Evolutionary conservation across 1,140 invertebrate genomes (phyloP).

Genomic region (Dendroctonus ponderosae): DNA sequence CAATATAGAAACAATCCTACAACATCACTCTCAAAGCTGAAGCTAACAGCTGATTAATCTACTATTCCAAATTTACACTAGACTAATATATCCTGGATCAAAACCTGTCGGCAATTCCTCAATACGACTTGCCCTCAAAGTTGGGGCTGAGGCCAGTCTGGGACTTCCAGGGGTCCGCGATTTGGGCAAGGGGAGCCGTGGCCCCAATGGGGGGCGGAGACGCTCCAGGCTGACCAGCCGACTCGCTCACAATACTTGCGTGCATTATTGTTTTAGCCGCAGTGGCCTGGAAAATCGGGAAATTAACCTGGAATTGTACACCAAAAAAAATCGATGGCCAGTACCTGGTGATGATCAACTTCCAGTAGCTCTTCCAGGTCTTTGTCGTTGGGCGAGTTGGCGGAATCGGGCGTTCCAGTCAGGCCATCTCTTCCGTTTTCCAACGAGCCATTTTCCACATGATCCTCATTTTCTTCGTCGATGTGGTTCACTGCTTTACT

Average conservation of each 20-base stretch:
- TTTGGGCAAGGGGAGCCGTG: slow-evolving; percentile 42
- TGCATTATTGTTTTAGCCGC: slow-evolving; percentile 48
- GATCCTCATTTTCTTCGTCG: slow-evolving; percentile 46
- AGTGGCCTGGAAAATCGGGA: slow-evolving; percentile 27
- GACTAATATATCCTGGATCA: slow-evolving; percentile 6
- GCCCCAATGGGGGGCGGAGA: slow-evolving; percentile 48
- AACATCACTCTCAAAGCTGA: too few relatives aligned
- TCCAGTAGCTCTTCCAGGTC: slow-evolving; percentile 50
- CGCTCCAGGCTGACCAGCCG: slow-evolving; percentile 43
- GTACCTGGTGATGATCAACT: slow-evolving; percentile 38
- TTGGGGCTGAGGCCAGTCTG: slow-evolving; percentile 42
- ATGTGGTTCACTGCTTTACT: slow-evolving; percentile 40
- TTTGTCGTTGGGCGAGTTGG: slow-evolving; percentile 48
- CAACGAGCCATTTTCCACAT: slow-evolving; percentile 44
- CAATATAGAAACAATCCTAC: too few relatives aligned
- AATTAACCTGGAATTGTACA: slow-evolving; percentile 1
- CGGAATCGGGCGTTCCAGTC: slow-evolving; percentile 47
- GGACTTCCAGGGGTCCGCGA: slow-evolving; percentile 46
- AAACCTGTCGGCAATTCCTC: neutral
- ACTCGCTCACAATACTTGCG: slow-evolving; percentile 48
- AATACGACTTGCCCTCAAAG: slow-evolving; percentile 39
- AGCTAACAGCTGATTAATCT: too few relatives aligned
- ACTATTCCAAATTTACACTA: too few relatives aligned
- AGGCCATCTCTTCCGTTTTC: slow-evolving; percentile 48
- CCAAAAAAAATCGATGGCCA: neutral